Base-by-base conservation (phyloP, 2,888 invertebrate species). In the Eupeodes luniger region DNA sequence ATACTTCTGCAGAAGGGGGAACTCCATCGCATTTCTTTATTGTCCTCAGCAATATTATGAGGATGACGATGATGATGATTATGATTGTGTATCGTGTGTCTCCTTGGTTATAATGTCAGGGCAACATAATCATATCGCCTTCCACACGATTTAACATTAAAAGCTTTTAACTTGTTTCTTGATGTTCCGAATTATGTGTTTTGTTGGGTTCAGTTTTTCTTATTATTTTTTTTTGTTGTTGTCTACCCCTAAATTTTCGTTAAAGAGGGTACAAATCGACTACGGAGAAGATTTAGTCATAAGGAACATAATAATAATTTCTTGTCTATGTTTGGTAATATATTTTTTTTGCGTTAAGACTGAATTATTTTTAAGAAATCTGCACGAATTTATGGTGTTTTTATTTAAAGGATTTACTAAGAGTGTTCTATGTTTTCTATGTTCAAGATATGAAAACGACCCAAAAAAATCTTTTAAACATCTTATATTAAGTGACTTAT, bases 121-220 rank as follows among this genome's bases (percentile, higher is more conserved):
- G 88, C 82, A 89, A 90, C 91, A 92, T 93, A 93, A 93, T 93
- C 93, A 92, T 92, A 93, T 93, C 93, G 92, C 91, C 91, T 93
- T 93, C 93, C 92, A 91, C 91, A 91, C 93, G 93, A 93, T 93
- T 93, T 91, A 93, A 92, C 92, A 83, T 81, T 88, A 89, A 88
- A 89, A 88, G 89, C 76, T 89, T 86, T 89, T 77, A 77, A 79
- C 85, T 84, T 87, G 77, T 70, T 72, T 88, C 69, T 62, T 66
- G 77, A 87, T 87, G 77, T 53, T 70, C 36, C 64, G 72, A 44
- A 67, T 76, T 19, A 53, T 69, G 10, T 16, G 47, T 47, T 27
- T 40, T 27, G 47, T 67, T 78, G 69, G 55, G 49, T 64, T 61
- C 4, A 5, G 19, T 44, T 40, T 5, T 16, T 6, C 53, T 51